These are phyloP conservation scores for Drosophila nikananu DNA, from an alignment of 1,140 invertebrate species.

Conservation along the genomic window DNA sequence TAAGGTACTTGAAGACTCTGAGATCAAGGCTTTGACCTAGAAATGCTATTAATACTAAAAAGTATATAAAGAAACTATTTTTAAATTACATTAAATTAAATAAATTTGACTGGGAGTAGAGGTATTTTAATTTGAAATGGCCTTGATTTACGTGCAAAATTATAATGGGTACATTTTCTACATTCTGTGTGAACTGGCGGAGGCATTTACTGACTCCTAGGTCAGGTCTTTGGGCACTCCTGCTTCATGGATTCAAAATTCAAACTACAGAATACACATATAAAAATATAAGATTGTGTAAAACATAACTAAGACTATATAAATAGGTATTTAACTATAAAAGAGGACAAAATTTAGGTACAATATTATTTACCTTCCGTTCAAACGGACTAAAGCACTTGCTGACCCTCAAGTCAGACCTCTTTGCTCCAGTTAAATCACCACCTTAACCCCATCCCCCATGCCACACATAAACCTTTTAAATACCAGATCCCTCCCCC, in stretches of 20 bases:
- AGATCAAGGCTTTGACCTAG: too few relatives aligned
- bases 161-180: neutral
- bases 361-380: neutral
- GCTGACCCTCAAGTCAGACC: neutral
- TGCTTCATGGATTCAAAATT: too few relatives aligned
- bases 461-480: neutral
- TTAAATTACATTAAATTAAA: too few relatives aligned
- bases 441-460: neutral
- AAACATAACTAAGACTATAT: neutral
- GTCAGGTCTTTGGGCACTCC: neutral
- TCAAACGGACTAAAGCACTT: too few relatives aligned
- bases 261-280: too few relatives aligned
- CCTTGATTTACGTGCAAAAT: neutral
- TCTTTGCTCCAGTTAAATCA: neutral
- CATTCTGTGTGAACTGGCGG: rapidly evolving
- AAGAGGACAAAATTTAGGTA: neutral
- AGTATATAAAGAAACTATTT: too few relatives aligned
- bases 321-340: neutral
- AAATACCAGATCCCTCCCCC: neutral
- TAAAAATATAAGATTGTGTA: too few relatives aligned
- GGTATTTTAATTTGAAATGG: neutral
- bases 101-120: too few relatives aligned
- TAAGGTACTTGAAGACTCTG: too few relatives aligned
- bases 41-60: too few relatives aligned
- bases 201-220: neutral